phyloP scores from a whole-genome alignment of 2,888 invertebrate genomes.

The Drosophila peninsularis region DNA sequence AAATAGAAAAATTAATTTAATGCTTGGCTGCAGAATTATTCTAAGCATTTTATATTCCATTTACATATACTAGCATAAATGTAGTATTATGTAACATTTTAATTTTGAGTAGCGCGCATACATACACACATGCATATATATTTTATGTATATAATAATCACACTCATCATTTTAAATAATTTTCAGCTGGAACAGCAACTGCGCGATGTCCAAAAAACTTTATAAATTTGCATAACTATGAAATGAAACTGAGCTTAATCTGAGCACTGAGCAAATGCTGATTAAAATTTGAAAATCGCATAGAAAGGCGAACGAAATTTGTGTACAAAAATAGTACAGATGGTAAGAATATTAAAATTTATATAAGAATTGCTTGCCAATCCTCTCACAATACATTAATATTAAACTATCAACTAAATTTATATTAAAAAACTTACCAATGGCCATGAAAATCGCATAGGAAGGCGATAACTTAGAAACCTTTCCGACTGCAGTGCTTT shows the following conservation, averaged over 20 bases:
- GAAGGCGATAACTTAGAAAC: not conserved
- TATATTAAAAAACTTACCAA: not conserved
- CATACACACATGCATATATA: not conserved
- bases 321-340: too few species aligned
- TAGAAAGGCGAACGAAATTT: not conserved
- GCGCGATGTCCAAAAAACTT: not conserved
- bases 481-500: too few species aligned
- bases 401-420: not conserved
- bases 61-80: constrained; percentile 12
- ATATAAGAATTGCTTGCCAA: not conserved
- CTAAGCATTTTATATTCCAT: constrained; percentile 42
- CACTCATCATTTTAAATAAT: constrained; percentile 46
- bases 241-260: not conserved
- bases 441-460: not conserved
- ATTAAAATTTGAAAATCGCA: not conserved
- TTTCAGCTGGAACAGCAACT: constrained; percentile 22
- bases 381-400: not conserved
- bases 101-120: constrained; percentile 21
- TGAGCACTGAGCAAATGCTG: not conserved
- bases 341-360: not conserved
- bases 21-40: constrained; percentile 65
- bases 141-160: constrained; percentile 14
- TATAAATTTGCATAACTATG: constrained; percentile 6
- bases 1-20: constrained; percentile 61
- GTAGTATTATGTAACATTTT: constrained; percentile 31